Conservation (phyloP, 1,140 invertebrate genomes). For the Samia ricini region DNA sequence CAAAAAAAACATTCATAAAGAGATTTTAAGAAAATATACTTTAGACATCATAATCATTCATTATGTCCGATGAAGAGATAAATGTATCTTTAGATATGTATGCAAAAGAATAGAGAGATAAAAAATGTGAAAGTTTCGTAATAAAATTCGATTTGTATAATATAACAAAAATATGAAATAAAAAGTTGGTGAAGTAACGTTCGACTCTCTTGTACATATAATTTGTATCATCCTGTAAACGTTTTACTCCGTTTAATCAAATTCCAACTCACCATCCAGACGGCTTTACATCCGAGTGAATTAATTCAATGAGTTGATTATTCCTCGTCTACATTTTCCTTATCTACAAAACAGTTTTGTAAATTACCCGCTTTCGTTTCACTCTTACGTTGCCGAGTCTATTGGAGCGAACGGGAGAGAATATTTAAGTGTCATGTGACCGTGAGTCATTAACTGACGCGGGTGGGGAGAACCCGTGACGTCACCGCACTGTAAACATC, state of each 20-base stretch:
- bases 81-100: not conserved
- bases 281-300: conserved; percentile 23
- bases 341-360: conserved; percentile 1
- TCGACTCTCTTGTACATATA: too few relatives aligned
- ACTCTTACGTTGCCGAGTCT: conserved; percentile 4
- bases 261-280: conserved; percentile 19
- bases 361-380: not conserved
- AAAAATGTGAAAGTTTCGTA: not conserved
- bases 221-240: not conserved
- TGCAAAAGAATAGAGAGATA: not conserved
- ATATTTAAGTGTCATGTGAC: not conserved
- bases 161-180: too few relatives aligned
- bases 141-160: not conserved
- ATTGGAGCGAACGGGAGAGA: not conserved
- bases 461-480: conserved; percentile 30
- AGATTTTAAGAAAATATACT: not conserved
- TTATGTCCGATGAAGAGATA: not conserved
- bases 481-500: conserved; percentile 29
- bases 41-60: not conserved
- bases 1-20: not conserved
- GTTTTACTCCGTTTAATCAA: conserved; percentile 9
- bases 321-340: conserved; percentile 15
- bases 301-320: conserved; percentile 26
- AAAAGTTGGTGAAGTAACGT: too few relatives aligned
- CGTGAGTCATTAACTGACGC: conserved; percentile 17